Evolutionary conservation across 2,797 vertebrate species (phyloP).

Genomic region (Sebastes vulpes): DNA sequence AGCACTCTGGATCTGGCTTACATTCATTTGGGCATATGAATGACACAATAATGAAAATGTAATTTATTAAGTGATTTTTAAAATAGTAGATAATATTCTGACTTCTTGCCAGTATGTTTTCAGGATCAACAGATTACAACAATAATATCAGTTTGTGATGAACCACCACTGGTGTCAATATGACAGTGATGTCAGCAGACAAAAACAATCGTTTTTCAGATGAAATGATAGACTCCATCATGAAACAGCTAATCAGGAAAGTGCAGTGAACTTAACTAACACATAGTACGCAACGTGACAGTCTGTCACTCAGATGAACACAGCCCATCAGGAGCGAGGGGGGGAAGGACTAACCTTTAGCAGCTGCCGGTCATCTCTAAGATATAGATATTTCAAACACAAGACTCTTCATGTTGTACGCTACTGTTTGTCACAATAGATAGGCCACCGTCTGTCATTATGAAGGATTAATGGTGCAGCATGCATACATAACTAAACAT

Average conservation of each 20-base stretch:
- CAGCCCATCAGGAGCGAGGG: neutral
- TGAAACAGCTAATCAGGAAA: conserved; percentile 1
- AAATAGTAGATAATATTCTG: neutral
- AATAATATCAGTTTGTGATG: neutral
- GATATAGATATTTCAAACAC: neutral
- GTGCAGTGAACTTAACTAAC: neutral
- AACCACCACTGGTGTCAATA: neutral
- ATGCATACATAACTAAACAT: conserved; percentile 10
- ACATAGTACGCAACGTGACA: conserved; percentile 3
- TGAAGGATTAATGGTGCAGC: neutral
- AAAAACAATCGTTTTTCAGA: neutral
- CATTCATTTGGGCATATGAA: neutral
- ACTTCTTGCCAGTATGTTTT: neutral
- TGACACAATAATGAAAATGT: neutral
- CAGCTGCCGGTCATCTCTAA: neutral
- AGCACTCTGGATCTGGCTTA: neutral
- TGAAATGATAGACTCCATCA: neutral
- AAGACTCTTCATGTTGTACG: neutral
- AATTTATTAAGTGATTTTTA: neutral
- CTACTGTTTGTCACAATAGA: neutral
- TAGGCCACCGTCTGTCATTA: neutral
- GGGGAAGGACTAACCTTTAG: neutral
- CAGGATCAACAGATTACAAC: neutral
- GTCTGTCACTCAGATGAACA: conserved; percentile 13
- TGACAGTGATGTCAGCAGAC: conserved; percentile 1